Conservation (phyloP, 2,797 vertebrate species). For the Cuculus canorus region DNA sequence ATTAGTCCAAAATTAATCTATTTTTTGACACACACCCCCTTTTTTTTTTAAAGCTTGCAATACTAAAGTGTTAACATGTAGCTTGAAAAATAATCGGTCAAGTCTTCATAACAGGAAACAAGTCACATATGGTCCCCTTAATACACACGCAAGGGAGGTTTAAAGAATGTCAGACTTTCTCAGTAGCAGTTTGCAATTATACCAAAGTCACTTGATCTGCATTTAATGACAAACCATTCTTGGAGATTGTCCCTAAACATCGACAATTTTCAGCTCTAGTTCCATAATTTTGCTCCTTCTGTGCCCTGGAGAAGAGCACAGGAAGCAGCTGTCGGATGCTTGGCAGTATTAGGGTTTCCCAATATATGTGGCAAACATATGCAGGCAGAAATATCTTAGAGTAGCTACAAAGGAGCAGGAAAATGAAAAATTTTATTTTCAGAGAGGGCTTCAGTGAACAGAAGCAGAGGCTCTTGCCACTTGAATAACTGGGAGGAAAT, state of each 20-base stretch:
- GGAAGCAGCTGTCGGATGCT: neutral
- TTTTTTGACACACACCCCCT: fast-evolving
- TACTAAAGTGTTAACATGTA: neutral
- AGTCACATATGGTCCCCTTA: neutral
- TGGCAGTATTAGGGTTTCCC: neutral
- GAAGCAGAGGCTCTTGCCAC: neutral
- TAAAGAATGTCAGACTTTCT: neutral
- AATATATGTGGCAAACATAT: neutral
- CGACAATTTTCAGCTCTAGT: neutral
- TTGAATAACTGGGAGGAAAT: too few relatives aligned
- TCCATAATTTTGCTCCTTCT: neutral
- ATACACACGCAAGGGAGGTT: neutral
- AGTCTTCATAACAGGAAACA: neutral
- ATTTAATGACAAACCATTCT: neutral
- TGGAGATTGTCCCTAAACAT: neutral
- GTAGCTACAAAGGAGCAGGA: neutral
- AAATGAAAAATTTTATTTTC: neutral
- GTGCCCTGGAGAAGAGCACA: neutral
- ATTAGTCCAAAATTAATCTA: neutral
- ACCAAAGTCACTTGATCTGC: neutral
- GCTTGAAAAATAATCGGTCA: neutral
- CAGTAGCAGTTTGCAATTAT: neutral
- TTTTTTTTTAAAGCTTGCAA: neutral
- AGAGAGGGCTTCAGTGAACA: neutral
- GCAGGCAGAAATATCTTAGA: neutral